Evolutionary conservation across 2,888 invertebrate species (phyloP).

Genomic region (Leptarthrus brevirostris): DNA sequence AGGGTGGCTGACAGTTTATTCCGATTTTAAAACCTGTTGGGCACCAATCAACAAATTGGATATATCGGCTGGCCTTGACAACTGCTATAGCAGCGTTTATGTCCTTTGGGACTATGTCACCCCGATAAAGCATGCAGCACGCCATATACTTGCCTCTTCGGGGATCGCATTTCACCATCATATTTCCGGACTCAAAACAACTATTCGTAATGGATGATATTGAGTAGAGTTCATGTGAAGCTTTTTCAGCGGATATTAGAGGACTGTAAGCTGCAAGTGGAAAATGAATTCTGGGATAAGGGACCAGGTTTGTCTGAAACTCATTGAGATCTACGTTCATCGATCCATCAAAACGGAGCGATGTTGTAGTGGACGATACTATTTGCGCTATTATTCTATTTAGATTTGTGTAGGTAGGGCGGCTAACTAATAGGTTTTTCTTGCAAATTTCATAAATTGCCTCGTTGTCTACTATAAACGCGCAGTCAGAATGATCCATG

Average conservation of each 20-base stretch:
- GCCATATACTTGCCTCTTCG: slow-evolving; percentile 73
- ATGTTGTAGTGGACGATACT: slow-evolving; percentile 89
- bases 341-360: slow-evolving; percentile 87
- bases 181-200: slow-evolving; percentile 89
- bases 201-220: slow-evolving; percentile 83
- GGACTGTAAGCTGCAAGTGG: slow-evolving; percentile 63
- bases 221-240: slow-evolving; percentile 56
- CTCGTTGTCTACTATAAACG: slow-evolving; percentile 95
- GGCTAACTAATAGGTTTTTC: slow-evolving; percentile 82
- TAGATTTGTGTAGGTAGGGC: slow-evolving; percentile 86
- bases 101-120: slow-evolving; percentile 80
- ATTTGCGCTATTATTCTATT: slow-evolving; percentile 87
- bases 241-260: background rate
- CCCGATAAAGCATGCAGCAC: slow-evolving; percentile 81
- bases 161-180: slow-evolving; percentile 92
- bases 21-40: slow-evolving; percentile 93
- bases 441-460: slow-evolving; percentile 95
- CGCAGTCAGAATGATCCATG: slow-evolving; percentile 86
- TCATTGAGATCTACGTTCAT: slow-evolving; percentile 90
- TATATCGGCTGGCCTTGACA: slow-evolving; percentile 72
- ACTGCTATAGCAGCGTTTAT: slow-evolving; percentile 81
- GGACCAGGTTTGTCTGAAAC: slow-evolving; percentile 77
- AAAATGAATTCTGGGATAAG: slow-evolving; percentile 57
- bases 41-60: slow-evolving; percentile 83
- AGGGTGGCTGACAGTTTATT: slow-evolving; percentile 87